phyloP scores from a whole-genome alignment of 2,888 invertebrate species.

The Heliconius ethilla region DNA sequence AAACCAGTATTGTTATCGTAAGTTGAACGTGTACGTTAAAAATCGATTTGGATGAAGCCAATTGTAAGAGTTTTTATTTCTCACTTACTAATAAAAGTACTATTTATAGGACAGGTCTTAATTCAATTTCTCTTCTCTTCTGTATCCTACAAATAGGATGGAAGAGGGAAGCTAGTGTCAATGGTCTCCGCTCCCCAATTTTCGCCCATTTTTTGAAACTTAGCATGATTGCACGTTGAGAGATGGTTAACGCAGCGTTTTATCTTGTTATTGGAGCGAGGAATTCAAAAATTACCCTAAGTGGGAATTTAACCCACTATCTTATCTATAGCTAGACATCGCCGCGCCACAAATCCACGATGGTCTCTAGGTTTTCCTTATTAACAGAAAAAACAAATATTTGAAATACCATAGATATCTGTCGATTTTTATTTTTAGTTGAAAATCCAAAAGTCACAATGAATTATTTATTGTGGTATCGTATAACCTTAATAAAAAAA shows the following conservation, averaged over 20 bases:
- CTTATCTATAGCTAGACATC: too few species aligned
- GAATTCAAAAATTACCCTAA: too few species aligned
- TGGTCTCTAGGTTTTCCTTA: background rate
- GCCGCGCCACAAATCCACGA: too few species aligned
- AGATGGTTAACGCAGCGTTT: too few species aligned
- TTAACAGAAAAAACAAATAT: background rate
- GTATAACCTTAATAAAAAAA: conserved; percentile 10
- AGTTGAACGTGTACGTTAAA: background rate
- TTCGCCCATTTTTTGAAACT: too few species aligned
- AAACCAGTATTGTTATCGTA: conserved; percentile 6
- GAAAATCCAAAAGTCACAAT: background rate
- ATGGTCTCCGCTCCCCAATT: background rate
- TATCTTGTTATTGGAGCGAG: too few species aligned
- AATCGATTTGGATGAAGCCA: background rate
- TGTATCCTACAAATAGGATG: background rate
- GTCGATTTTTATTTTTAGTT: background rate
- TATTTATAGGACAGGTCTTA: background rate
- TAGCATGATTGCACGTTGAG: too few species aligned
- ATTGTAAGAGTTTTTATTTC: background rate
- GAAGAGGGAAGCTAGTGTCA: background rate
- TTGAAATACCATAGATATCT: background rate
- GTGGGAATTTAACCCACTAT: too few species aligned
- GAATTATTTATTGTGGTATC: conserved; percentile 16
- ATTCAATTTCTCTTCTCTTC: background rate
- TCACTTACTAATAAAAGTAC: background rate